Conservation (phyloP, 2,113 vertebrate genomes). For the Embiotoca jacksoni region DNA sequence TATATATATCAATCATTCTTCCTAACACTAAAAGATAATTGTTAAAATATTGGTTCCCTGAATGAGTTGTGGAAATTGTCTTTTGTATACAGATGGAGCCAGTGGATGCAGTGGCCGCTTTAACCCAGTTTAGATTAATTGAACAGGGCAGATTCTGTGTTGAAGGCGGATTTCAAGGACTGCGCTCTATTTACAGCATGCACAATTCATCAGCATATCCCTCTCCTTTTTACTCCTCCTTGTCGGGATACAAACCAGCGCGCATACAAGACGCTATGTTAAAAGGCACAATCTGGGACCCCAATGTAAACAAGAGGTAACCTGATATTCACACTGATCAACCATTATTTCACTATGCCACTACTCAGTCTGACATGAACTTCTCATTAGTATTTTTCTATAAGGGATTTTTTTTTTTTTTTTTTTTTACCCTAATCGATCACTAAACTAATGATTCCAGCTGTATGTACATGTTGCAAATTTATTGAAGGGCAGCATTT, state of each 20-base stretch:
- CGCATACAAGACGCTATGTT: conserved; percentile 57
- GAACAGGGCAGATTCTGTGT: conserved; percentile 69
- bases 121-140: conserved; percentile 55
- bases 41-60: conserved; percentile 25
- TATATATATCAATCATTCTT: conserved; percentile 47
- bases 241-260: conserved; percentile 62
- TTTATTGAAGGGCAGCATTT: background rate
- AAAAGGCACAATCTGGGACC: conserved; percentile 59
- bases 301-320: conserved; percentile 55
- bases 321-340: conserved; percentile 36
- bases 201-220: conserved; percentile 58
- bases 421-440: conserved; percentile 42
- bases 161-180: conserved; percentile 75
- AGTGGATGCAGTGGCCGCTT: conserved; percentile 40
- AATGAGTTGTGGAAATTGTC: conserved; percentile 26
- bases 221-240: conserved; percentile 40
- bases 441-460: conserved; percentile 35
- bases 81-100: conserved; percentile 17
- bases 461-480: conserved; percentile 4
- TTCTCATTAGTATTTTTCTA: conserved; percentile 38
- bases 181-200: conserved; percentile 76
- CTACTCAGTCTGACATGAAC: conserved; percentile 36
- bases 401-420: conserved; percentile 18
- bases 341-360: conserved; percentile 6
- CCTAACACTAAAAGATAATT: conserved; percentile 18